Evolutionary conservation across 2,113 vertebrate genomes (phyloP), one percentile per base, ranked within the genome.

Genomic region (Neopipo cinnamomea): DNA sequence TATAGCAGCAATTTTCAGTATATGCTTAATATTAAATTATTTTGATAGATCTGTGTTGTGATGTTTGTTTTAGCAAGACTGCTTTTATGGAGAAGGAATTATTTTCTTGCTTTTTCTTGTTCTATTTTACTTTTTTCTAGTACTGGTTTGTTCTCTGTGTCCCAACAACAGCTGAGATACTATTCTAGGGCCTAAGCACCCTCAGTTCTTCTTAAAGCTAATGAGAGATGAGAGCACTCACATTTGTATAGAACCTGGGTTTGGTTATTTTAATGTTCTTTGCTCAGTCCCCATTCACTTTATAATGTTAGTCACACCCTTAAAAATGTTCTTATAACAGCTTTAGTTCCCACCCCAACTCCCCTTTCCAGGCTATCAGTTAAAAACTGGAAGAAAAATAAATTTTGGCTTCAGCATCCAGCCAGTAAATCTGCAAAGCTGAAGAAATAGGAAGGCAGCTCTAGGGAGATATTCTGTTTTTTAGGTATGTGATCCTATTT

Each of bases 391-490:
- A 83, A 66, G 58, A 84, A 79, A 91, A 81, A 84, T 87, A 78
- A 85, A 47, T 72, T 92, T 95, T 41, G 44, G 68, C 50, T 90
- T 93, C 50, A 77, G 5, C 23, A 61, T 31, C 25, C 27, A 80
- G 41, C 50, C 88, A 53, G 62, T 95, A 96, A 95, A 93, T 67
- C 31, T 11, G 2, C 50, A 70, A 44, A 85, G n/a, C 37, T 20
- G 39, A 78, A 93, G 65, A 94, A 72, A 81, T 30, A 41, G 14
- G 63, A 91, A 85, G 52, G n/a, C 22, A 84, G 11, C 65, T 65
- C 70, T 65, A 66, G 42, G 52, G 56, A 95, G 14, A 31, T 31
- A 59, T 37, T 84, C 7, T 82, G 27, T 96, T 97, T 97, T 96
- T 56, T 50, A 86, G 39, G 22, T 78, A 50, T 89, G 59, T 63